Conservation (phyloP, 2,113 vertebrate genomes). For the Melanerpes formicivorus region DNA sequence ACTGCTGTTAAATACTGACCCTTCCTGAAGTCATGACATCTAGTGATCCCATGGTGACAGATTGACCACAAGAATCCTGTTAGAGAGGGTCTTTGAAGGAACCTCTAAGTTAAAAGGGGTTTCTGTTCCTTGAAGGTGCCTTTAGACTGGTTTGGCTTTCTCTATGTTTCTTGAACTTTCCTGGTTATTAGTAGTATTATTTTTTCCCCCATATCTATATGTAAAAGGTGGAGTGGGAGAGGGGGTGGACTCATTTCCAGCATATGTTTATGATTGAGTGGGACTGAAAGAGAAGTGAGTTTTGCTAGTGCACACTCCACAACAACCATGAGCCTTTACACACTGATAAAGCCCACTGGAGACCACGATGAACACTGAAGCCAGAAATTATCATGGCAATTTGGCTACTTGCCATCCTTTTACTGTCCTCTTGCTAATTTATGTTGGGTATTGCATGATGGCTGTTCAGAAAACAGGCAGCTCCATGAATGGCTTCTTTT, state of each 20-base stretch:
- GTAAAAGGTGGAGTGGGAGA: not conserved
- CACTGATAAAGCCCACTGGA: not conserved
- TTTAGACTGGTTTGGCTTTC: not conserved
- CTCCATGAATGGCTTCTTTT: slow-evolving; percentile 41
- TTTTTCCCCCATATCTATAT: not conserved
- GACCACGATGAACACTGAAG: not conserved
- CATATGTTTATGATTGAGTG: not conserved
- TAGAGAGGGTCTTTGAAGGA: not conserved
- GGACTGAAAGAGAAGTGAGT: not conserved
- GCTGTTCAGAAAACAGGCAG: not conserved
- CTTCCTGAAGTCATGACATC: not conserved
- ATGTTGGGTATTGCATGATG: fast-evolving
- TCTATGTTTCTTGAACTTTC: not conserved
- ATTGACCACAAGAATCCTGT: not conserved
- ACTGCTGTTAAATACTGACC: not conserved
- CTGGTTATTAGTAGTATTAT: not conserved
- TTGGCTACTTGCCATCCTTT: not conserved
- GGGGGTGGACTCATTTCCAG: not conserved
- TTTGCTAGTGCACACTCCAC: not conserved
- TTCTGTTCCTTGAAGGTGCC: not conserved
- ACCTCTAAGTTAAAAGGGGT: not conserved
- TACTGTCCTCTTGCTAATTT: not conserved
- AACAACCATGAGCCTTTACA: not conserved
- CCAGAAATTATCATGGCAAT: not conserved
- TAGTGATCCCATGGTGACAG: not conserved